Base-by-base conservation (phyloP, 2,888 invertebrate genomes). In the Peribatodes rhomboidaria region DNA sequence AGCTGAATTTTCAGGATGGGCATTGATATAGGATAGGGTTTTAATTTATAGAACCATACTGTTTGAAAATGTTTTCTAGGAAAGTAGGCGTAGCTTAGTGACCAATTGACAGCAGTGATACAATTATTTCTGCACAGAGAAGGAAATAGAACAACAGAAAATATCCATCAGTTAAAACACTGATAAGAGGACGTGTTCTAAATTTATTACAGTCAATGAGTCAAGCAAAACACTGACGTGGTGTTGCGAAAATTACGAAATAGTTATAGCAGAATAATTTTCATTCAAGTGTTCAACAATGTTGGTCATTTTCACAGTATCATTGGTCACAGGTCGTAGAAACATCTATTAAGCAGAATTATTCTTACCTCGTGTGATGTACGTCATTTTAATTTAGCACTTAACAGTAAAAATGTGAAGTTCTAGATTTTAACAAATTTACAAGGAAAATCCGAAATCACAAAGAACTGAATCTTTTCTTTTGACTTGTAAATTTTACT, bases 281-380 rank as follows among this genome's bases (percentile, higher is more conserved):
- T 35, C 9, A 27, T 35, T 7, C 8, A 9, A 35, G 35, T 7
- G 3, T 35, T 8, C 3, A 35, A 49, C 16, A 22, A 20, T 46
- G 37, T 46, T n/a, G n/a, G n/a, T n/a, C n/a, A n/a, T n/a, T n/a
- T n/a, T n/a, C n/a, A n/a, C n/a, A n/a, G n/a, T n/a, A n/a, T n/a
- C n/a, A n/a, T n/a, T n/a, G n/a, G n/a, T n/a, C n/a, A n/a, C n/a
- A n/a, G n/a, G n/a, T n/a, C n/a, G n/a, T 47, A 14, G 44, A 46
- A 14, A 49, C 35, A 37, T 20, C 14, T 27, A 2, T n/a, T 10
- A 22, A 42, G 33, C 44, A 39, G 14, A 50, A 27, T 14, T 31
- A 1, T 47, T 10, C 70, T 67, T 79, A 85, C 87, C 87, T 75
- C 80, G 81, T 76, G 81, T 85, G 9, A 87, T 80, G 61, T 87